Base-by-base conservation (phyloP, 2,113 vertebrate species). In the Procavia capensis region DNA sequence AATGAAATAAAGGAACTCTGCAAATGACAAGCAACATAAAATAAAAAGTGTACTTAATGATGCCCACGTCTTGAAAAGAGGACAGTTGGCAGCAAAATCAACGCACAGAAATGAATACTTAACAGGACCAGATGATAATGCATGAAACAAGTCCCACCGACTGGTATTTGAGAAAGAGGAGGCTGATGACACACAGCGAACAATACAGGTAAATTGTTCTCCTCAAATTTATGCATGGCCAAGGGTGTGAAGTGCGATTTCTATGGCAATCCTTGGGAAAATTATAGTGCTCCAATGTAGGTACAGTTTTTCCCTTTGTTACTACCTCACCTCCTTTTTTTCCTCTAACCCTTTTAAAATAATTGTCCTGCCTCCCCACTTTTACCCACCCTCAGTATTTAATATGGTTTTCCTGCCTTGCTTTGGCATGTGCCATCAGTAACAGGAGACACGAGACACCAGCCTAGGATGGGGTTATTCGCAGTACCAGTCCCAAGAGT, bases 131-230 rank as follows among this genome's bases (percentile, higher is more conserved):
- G 50, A 76, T 0, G 4, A 91, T 93, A 95, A 96, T 24, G 91
- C 31, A 45, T 0, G 31, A 96, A 96, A 94, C 54, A 9, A 11
- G 81, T 39, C 88, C 4, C 0, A 22, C 43, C 96, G 93, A 81
- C 85, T 70, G 88, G 76, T 63, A 10, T 11, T 0, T 0, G 1
- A n/a, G 66, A 74, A 41, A 91, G 75, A 97, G 95, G 97, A 92
- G 5, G 57, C 90, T 68, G 82, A 72, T 20, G 88, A 91, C 92
- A 22, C 34, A 0, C 84, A 57, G 88, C 0, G 74, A 96, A 97
- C 93, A 97, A 97, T 94, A 9, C 93, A 61, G 85, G 90, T 22
- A 97, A 95, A 97, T 72, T 74, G 83, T 79, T 93, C 70, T 47
- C 57, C 50, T 94, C 83, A 93, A 86, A 97, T 95, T 66, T 91